These are phyloP conservation scores for Clarias platycephalus DNA, from an alignment of 2,797 vertebrate genomes.

Conservation along the genomic window DNA sequence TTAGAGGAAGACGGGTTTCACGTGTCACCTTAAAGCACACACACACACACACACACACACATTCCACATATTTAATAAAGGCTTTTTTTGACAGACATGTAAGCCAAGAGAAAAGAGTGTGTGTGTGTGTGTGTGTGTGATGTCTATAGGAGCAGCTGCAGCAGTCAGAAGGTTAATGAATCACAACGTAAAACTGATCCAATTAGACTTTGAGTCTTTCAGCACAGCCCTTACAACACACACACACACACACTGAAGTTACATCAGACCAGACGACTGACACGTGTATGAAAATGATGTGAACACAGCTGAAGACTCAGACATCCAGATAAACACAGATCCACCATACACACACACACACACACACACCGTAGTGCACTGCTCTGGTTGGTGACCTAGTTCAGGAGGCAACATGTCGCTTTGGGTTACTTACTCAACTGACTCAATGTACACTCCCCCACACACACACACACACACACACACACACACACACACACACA, in stretches of 20 bases:
- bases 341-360: slow-evolving; percentile 32
- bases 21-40: not conserved
- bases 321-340: slow-evolving; percentile 44
- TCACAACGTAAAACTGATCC: slow-evolving; percentile 61
- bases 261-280: slow-evolving; percentile 23
- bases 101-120: not conserved
- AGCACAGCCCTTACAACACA: slow-evolving; percentile 49
- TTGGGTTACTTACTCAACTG: slow-evolving; percentile 50
- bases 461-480: slow-evolving; percentile 35
- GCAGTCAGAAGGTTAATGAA: slow-evolving; percentile 59
- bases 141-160: slow-evolving; percentile 48
- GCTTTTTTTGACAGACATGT: slow-evolving; percentile 19
- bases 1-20: not conserved
- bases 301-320: slow-evolving; percentile 45
- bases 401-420: slow-evolving; percentile 59
- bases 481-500: slow-evolving; percentile 13
- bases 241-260: slow-evolving; percentile 24
- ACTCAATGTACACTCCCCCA: slow-evolving; percentile 30
- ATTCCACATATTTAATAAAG: slow-evolving; percentile 26
- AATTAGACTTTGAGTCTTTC: slow-evolving; percentile 57
- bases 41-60: slow-evolving; percentile 44
- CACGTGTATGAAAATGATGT: slow-evolving; percentile 19
- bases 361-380: slow-evolving; percentile 31
- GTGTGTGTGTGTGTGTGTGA: slow-evolving; percentile 25
- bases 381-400: slow-evolving; percentile 62